Percentiles rank a stretch among this genome's conserved stretches.
phyloP scores from a whole-genome alignment of 2,113 vertebrate genomes.

The Strix aluco region DNA sequence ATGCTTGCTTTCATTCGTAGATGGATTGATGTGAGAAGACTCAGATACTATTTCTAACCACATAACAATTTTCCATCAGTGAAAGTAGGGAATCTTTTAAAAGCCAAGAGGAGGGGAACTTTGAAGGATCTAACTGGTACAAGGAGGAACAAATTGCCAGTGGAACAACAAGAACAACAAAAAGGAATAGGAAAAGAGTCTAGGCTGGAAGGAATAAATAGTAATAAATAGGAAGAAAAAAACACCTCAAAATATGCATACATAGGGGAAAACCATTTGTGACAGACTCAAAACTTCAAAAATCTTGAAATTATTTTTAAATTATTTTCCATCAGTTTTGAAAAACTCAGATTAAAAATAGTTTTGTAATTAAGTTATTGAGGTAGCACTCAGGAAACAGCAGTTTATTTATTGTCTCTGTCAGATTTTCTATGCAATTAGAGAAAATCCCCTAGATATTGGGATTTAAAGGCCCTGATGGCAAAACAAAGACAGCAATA shows the following conservation, averaged over 20 bases:
- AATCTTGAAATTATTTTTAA: rapidly evolving
- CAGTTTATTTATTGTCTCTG: neutral
- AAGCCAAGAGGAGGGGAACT: neutral
- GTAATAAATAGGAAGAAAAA: neutral
- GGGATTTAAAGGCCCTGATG: neutral
- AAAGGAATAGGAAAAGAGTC: neutral
- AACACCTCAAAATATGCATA: neutral
- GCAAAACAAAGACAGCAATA: neutral
- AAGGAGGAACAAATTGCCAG: neutral
- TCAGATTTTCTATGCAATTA: neutral
- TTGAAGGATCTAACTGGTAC: neutral
- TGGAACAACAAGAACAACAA: neutral
- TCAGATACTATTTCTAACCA: neutral
- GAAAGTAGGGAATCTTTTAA: neutral
- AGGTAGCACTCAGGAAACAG: neutral
- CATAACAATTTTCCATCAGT: neutral
- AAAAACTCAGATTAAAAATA: neutral
- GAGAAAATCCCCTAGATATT: neutral
- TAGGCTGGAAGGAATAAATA: neutral
- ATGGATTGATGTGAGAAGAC: too few relatives aligned
- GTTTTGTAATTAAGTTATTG: neutral
- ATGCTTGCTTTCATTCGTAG: neutral
- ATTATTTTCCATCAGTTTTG: neutral
- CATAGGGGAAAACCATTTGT: neutral
- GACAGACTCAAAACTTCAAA: neutral